These are phyloP conservation scores for Oryzias javanicus DNA, from an alignment of 2,113 vertebrate species.

Conservation along the genomic window DNA sequence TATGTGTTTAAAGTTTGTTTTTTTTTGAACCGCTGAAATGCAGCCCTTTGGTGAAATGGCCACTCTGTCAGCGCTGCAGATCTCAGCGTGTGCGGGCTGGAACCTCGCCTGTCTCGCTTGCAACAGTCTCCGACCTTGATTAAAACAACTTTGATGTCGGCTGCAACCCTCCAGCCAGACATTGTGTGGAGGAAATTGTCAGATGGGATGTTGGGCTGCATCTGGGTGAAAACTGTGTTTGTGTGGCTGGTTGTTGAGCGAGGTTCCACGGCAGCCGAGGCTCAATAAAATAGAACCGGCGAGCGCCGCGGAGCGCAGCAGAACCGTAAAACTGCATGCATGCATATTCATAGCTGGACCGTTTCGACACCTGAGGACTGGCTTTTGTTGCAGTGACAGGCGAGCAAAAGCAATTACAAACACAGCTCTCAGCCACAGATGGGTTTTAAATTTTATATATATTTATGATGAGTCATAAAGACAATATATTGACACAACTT, in stretches of 20 bases:
- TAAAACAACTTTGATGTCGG: slow-evolving; percentile 45
- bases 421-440: too few species aligned
- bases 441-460: too few species aligned
- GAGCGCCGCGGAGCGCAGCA: not conserved
- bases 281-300: slow-evolving; percentile 6
- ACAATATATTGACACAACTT: too few species aligned
- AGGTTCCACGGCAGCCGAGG: slow-evolving; percentile 7
- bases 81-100: not conserved
- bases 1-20: slow-evolving; percentile 6
- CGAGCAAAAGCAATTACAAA: slow-evolving; percentile 1
- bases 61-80: slow-evolving; percentile 32
- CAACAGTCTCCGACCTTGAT: slow-evolving; percentile 51
- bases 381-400: slow-evolving; percentile 4
- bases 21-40: slow-evolving; percentile 1
- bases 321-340: slow-evolving; percentile 5
- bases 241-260: not conserved
- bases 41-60: slow-evolving; percentile 31
- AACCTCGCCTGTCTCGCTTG: slow-evolving; percentile 21
- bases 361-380: not conserved
- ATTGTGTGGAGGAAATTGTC: slow-evolving; percentile 42
- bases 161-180: slow-evolving; percentile 27
- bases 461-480: too few species aligned
- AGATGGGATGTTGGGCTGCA: slow-evolving; percentile 22
- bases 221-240: slow-evolving; percentile 25
- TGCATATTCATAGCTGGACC: slow-evolving; percentile 3